Evolutionary conservation across 2,113 vertebrate species (phyloP).

Genomic region (Rhinogobius similis): DNA sequence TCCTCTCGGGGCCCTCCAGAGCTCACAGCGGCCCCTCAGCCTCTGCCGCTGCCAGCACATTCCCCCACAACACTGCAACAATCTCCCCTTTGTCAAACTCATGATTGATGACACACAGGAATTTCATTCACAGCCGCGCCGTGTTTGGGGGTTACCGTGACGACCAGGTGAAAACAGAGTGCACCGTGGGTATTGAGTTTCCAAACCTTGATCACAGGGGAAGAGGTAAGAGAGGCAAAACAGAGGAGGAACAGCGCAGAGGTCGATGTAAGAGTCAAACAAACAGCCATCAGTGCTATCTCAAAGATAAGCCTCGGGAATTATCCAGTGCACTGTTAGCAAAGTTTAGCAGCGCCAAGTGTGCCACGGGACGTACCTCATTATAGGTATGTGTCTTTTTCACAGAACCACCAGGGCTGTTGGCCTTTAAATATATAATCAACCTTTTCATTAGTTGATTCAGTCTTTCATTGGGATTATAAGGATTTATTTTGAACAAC

Average conservation of each 20-base stretch:
- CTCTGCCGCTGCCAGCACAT: conserved; percentile 49
- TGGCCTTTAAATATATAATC: no score
- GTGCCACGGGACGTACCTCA: conserved; percentile 33
- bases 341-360: conserved; percentile 41
- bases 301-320: conserved; percentile 66
- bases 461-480: no score
- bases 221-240: conserved; percentile 20
- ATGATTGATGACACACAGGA: conserved; percentile 79
- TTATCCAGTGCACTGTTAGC: conserved; percentile 65
- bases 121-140: conserved; percentile 74
- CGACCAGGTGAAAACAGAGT: conserved; percentile 80
- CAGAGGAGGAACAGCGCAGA: conserved; percentile 42
- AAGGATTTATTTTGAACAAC: no score
- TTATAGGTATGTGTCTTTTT: conserved; percentile 13
- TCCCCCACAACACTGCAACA: conserved; percentile 68
- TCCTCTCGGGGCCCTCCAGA: conserved; percentile 37
- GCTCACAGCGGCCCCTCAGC: conserved; percentile 30
- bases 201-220: conserved; percentile 64
- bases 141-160: conserved; percentile 79
- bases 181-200: conserved; percentile 67
- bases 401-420: no score
- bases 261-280: conserved; percentile 69
- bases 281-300: conserved; percentile 72
- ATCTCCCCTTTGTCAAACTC: conserved; percentile 71
- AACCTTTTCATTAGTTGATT: no score